Evolutionary conservation across 2,797 vertebrate species (phyloP), one percentile per base, ranked within the genome.

Genomic region (Lemur catta): DNA sequence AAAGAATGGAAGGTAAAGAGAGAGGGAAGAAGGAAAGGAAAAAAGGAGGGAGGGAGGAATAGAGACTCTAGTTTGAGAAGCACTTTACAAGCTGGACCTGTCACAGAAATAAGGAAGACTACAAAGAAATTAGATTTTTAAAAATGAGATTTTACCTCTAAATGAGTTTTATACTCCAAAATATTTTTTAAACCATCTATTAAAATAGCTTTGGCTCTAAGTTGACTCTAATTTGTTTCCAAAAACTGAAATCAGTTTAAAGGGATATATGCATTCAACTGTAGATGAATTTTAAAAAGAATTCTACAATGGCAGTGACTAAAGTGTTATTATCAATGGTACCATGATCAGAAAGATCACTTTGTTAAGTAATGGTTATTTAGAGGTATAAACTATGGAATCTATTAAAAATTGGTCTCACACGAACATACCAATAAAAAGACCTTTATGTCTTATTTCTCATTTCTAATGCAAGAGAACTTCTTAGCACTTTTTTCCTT

Each of bases 181-280:
- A 41, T 89, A 50, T 74, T 84, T 91, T 81, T 91, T 63, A 74
- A 71, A 84, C n/a, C 9, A 10, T 48, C 26, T 85, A 2, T 55
- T 88, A 18, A 63, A 88, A 75, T 72, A 81, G 28, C 57, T 84
- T 97, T 97, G 48, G 13, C 46, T 33, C 20, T 82, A 38, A 78
- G 14, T 3, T 89, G 84, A 76, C 46, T 82, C 89, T 81, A 48
- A 4, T 74, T 84, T 74, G 11, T 80, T 94, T 91, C 17, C 43
- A 46, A 91, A 82, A 88, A 55, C 8, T 55, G 41, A 67, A 81
- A 52, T 33, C 59, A 52, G 18, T 65, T 15, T 48, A 43, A 74
- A 86, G 59, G 12, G 43, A 41, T 80, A 24, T 8, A 20, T 20
- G 3, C 30, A 80, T 59, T 46, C 30, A 9, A 57, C 33, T 10